These are phyloP conservation scores for Engystomops pustulosus DNA, from an alignment of 2,113 vertebrate species.

Conservation along the genomic window DNA sequence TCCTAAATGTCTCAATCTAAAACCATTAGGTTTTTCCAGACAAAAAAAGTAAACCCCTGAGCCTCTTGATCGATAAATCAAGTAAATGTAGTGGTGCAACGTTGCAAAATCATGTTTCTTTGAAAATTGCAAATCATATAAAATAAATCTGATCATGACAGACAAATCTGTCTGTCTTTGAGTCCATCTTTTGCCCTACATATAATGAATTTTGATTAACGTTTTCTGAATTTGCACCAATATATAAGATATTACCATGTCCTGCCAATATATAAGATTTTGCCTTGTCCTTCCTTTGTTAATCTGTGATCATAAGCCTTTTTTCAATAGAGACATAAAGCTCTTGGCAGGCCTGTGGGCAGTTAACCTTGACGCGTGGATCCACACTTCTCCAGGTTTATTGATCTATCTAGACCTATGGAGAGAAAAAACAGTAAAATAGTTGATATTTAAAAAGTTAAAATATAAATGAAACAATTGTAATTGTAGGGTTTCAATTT, in stretches of 20 bases:
- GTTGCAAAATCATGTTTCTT: no score
- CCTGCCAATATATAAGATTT: not conserved
- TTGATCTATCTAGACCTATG: constrained; percentile 39
- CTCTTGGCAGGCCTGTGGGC: constrained; percentile 40
- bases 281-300: not conserved
- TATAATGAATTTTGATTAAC: no score
- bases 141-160: no score
- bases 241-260: no score
- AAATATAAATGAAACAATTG: constrained; percentile 17
- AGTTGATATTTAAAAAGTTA: constrained; percentile 13
- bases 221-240: not conserved
- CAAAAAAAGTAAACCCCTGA: no score
- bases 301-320: not conserved
- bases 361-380: constrained; percentile 42
- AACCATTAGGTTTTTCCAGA: no score
- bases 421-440: constrained; percentile 27
- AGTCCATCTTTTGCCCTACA: no score
- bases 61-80: no score
- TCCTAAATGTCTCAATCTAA: no score
- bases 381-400: constrained; percentile 31
- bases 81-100: no score
- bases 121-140: no score
- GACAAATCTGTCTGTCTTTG: no score
- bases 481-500: constrained; percentile 3
- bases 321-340: constrained; percentile 19